Evolutionary conservation across 2,113 vertebrate genomes (phyloP).

Genomic region (Nycticebus coucang): DNA sequence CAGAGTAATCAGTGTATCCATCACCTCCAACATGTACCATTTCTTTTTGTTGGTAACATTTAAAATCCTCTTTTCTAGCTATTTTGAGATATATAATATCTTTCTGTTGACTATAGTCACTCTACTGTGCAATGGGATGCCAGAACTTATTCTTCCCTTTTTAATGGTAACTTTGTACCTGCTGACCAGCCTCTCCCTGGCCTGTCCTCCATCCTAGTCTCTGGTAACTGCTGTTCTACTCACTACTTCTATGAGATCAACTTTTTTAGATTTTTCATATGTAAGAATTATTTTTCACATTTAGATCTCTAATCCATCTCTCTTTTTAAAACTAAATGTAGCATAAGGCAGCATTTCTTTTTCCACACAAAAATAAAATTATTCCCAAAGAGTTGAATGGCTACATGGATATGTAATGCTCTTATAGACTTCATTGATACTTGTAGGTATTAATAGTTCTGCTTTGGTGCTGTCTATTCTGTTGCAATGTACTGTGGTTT

Average conservation of each 20-base stretch:
- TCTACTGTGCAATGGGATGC: neutral
- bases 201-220: neutral
- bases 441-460: neutral
- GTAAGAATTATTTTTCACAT: constrained; percentile 20
- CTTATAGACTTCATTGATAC: neutral
- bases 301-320: neutral
- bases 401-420: neutral
- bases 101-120: neutral
- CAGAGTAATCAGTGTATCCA: neutral
- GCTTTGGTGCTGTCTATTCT: neutral
- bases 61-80: neutral
- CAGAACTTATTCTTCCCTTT: neutral
- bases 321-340: neutral
- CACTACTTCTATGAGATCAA: neutral
- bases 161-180: neutral
- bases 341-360: constrained; percentile 1
- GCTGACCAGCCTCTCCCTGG: neutral
- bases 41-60: neutral
- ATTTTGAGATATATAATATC: neutral
- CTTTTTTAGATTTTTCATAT: neutral
- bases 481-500: neutral
- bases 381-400: neutral
- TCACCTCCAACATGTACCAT: neutral
- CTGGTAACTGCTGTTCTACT: neutral
- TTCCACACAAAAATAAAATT: neutral